These are phyloP conservation scores for Pseudomyrmex pallidus DNA, from an alignment of 1,140 invertebrate genomes.

Conservation along the genomic window DNA sequence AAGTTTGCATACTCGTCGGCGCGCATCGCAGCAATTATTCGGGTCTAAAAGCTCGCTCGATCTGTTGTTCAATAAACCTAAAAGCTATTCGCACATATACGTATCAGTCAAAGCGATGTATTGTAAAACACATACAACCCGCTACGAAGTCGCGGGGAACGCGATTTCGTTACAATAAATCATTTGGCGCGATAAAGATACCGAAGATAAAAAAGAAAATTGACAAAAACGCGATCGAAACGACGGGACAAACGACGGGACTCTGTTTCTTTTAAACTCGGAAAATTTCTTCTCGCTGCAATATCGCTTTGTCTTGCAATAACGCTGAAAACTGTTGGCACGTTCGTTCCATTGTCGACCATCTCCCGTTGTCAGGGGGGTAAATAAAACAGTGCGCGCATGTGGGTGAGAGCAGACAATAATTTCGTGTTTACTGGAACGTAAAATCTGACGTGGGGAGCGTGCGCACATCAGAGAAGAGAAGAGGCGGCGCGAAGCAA, in stretches of 20 bases:
- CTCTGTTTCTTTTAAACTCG: not conserved
- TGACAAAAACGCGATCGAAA: not conserved
- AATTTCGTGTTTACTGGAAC: slow-evolving; percentile 62
- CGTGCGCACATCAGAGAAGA: slow-evolving; percentile 35
- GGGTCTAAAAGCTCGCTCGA: slow-evolving; percentile 27
- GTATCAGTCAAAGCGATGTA: not conserved
- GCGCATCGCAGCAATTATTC: slow-evolving; percentile 17
- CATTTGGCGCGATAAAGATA: not conserved
- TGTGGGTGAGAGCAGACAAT: slow-evolving; percentile 45
- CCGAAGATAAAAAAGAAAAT: not conserved
- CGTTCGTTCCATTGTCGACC: not conserved
- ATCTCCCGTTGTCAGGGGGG: slow-evolving; percentile 23
- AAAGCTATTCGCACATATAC: not conserved
- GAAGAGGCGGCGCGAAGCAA: slow-evolving; percentile 49
- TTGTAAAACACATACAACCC: not conserved
- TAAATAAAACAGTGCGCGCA: slow-evolving; percentile 53
- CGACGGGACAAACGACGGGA: not conserved
- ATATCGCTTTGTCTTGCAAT: slow-evolving; percentile 8
- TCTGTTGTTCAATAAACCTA: slow-evolving; percentile 25
- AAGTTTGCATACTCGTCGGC: slow-evolving; percentile 25
- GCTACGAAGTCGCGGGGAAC: not conserved
- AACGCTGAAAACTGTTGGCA: slow-evolving; percentile 48
- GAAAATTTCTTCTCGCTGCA: not conserved
- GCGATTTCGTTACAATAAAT: not conserved
- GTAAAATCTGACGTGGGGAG: slow-evolving; percentile 56